A percentile compares a stretch with the other conserved stretches of the same genome.
Conservation (phyloP, 2,113 vertebrate species). For the Myrmecophaga tridactyla region DNA sequence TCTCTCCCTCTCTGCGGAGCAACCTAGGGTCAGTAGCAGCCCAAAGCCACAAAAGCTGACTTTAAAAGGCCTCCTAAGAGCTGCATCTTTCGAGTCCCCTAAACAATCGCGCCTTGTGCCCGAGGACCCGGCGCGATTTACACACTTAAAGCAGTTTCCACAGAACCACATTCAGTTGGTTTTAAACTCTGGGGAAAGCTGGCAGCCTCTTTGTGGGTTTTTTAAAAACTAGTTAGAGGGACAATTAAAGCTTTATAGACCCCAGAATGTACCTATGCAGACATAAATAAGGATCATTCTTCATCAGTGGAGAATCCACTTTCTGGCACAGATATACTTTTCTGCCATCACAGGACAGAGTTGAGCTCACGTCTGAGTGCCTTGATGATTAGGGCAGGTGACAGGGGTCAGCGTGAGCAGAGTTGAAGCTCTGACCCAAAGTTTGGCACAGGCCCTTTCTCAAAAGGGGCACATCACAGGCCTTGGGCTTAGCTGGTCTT, state of each 20-base stretch:
- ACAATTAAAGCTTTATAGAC: slow-evolving; percentile 81
- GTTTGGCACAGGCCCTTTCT: neutral
- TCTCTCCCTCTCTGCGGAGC: neutral
- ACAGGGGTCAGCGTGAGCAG: neutral
- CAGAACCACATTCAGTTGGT: slow-evolving; percentile 73
- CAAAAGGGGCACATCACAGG: slow-evolving; percentile 32
- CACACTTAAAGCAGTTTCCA: slow-evolving; percentile 75
- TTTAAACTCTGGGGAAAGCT: slow-evolving; percentile 73
- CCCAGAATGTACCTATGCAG: slow-evolving; percentile 74
- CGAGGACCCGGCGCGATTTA: slow-evolving; percentile 56
- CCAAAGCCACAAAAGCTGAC: slow-evolving; percentile 66
- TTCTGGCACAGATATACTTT: slow-evolving; percentile 54
- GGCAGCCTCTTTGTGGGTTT: slow-evolving; percentile 76
- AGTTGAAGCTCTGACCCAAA: neutral
- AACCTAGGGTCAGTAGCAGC: slow-evolving; percentile 55
- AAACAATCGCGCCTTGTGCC: slow-evolving; percentile 78
- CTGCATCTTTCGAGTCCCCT: slow-evolving; percentile 61
- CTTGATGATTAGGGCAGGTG: slow-evolving; percentile 62
- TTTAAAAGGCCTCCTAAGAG: slow-evolving; percentile 73
- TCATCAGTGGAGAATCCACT: slow-evolving; percentile 48
- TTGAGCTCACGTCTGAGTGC: neutral
- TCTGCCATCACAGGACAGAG: neutral
- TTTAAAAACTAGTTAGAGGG: slow-evolving; percentile 69
- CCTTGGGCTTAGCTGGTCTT: slow-evolving; percentile 15
- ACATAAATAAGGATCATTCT: slow-evolving; percentile 69